These are phyloP conservation scores for Orestias chungarensis DNA, from an alignment of 2,797 vertebrate species.

Conservation along the genomic window DNA sequence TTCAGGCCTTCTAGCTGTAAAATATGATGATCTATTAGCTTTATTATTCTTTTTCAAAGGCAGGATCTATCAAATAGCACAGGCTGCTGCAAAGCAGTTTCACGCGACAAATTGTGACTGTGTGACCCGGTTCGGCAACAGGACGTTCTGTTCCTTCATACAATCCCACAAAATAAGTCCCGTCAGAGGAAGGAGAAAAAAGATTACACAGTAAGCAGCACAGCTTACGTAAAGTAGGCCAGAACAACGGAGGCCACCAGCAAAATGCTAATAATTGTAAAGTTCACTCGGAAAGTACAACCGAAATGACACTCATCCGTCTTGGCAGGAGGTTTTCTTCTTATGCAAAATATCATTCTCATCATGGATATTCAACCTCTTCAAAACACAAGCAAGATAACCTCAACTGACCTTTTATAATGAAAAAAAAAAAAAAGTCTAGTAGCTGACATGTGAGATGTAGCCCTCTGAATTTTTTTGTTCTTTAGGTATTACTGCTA, in stretches of 20 bases:
- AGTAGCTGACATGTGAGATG: background rate
- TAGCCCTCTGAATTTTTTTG: background rate
- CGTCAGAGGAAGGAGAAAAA: slow-evolving; percentile 38
- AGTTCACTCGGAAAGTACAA: slow-evolving; percentile 35
- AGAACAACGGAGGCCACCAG: slow-evolving; percentile 38
- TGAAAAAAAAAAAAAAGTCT: background rate
- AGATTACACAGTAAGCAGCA: slow-evolving; percentile 34
- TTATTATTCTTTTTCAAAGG: slow-evolving; percentile 23
- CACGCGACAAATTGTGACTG: slow-evolving; percentile 24
- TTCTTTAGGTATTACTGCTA: background rate
- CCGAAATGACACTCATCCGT: slow-evolving; percentile 29
- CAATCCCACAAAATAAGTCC: slow-evolving; percentile 42
- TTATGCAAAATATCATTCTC: slow-evolving; percentile 3
- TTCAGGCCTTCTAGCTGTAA: background rate
- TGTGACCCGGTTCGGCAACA: slow-evolving; percentile 38
- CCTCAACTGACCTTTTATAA: background rate
- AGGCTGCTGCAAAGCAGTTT: slow-evolving; percentile 35
- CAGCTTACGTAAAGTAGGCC: slow-evolving; percentile 36
- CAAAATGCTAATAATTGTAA: slow-evolving; percentile 50
- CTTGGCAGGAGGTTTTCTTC: slow-evolving; percentile 27
- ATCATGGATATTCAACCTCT: background rate
- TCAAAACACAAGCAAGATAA: background rate
- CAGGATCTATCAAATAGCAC: slow-evolving; percentile 33
- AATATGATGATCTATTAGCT: background rate
- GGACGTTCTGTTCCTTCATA: slow-evolving; percentile 40